Conservation (phyloP, 2,797 vertebrate species). For the Aplochiton taeniatus region DNA sequence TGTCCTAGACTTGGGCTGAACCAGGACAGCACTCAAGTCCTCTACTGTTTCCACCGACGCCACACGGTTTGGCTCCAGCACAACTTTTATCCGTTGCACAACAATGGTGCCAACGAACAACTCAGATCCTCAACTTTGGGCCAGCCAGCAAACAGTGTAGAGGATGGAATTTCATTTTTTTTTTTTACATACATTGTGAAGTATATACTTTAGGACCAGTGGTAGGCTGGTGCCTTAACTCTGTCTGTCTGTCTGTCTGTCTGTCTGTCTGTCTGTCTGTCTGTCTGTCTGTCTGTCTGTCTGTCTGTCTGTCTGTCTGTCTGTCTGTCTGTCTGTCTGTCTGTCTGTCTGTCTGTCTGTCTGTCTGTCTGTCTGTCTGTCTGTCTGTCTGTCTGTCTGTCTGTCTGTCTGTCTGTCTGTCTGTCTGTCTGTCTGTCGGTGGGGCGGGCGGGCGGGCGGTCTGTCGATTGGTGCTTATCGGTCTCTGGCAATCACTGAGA, state of each 20-base stretch:
- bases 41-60: too few species aligned
- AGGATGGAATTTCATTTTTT: slow-evolving; percentile 51
- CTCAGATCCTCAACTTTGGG: too few species aligned
- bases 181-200: slow-evolving; percentile 56
- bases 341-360: not conserved
- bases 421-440: slow-evolving; percentile 9
- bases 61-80: too few species aligned
- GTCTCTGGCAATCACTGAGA: too few species aligned
- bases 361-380: too few species aligned
- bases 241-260: slow-evolving; percentile 58
- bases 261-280: slow-evolving; percentile 20
- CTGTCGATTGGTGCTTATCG: too few species aligned
- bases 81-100: too few species aligned
- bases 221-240: slow-evolving; percentile 52
- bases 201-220: slow-evolving; percentile 63
- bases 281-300: not conserved
- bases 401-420: slow-evolving; percentile 56
- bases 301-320: not conserved
- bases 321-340: slow-evolving; percentile 7
- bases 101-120: too few species aligned
- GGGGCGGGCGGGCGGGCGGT: too few species aligned
- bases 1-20: too few species aligned
- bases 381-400: too few species aligned
- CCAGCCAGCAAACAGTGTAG: slow-evolving; percentile 28
- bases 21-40: too few species aligned